Evolutionary conservation across 2,113 vertebrate genomes (phyloP).

Genomic region (Brienomyrus longianalis): DNA sequence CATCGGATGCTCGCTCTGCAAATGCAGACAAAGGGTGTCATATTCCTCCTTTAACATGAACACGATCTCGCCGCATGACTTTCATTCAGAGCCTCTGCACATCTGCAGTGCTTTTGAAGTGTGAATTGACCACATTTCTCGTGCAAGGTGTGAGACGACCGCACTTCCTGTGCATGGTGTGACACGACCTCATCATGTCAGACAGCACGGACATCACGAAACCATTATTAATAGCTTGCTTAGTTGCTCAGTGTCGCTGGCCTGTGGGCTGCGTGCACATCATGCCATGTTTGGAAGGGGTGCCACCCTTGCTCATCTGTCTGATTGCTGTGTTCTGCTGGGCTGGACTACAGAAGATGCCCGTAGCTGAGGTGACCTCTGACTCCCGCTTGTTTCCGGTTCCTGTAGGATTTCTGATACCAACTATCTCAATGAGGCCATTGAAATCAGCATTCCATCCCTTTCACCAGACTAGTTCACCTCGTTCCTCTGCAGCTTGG

Average conservation of each 20-base stretch:
- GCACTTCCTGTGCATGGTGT: conserved; percentile 1
- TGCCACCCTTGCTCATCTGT: neutral
- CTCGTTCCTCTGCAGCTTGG: neutral
- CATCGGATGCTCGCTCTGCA: neutral
- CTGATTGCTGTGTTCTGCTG: neutral
- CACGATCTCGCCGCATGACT: neutral
- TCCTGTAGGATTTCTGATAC: neutral
- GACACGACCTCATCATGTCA: neutral
- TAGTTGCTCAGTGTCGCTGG: neutral
- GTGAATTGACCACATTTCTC: neutral
- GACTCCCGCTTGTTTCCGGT: neutral
- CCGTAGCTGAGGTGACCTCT: neutral
- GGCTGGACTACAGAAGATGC: neutral
- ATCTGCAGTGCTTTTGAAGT: neutral
- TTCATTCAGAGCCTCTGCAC: neutral
- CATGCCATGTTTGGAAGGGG: neutral
- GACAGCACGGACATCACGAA: neutral
- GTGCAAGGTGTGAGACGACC: neutral
- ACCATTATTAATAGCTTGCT: neutral
- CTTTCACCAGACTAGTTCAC: neutral
- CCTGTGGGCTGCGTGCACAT: neutral
- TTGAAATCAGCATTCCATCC: neutral
- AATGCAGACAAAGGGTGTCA: neutral
- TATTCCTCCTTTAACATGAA: neutral
- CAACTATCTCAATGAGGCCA: neutral